Base-by-base conservation (phyloP, 2,797 vertebrate genomes). In the Sebastes jordani region DNA sequence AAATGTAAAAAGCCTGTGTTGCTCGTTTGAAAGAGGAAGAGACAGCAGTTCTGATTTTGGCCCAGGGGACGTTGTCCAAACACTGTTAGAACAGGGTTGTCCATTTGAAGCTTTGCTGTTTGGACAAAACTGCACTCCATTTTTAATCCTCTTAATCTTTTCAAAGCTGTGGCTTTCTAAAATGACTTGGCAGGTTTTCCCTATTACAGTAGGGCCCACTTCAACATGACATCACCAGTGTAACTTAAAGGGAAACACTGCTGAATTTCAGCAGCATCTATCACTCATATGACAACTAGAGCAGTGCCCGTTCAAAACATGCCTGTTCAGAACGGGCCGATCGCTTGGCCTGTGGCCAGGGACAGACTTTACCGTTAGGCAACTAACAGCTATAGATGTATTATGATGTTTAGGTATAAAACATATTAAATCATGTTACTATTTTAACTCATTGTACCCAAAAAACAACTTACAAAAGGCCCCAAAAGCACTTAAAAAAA, bases 141-240 rank as follows among this genome's bases (percentile, higher is more conserved):
- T 82, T 86, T 91, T 91, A 93, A 93, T 92, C 88, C 90, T 71
- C 85, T 90, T 91, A 90, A 91, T 92, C 89, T 91, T 77, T 78
- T 74, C 82, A 86, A 84, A 90, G 79, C 83, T 82, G 71, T 65
- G 77, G 80, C 85, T 89, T 78, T 87, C 85, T 83, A 38, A 85
- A 90, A 91, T 84, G 71, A 92, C 82, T 89, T 93, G 90, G 87
- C 89, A 88, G 77, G 27, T 81, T 89, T 83, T 76, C 69, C n/a
- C 29, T 52, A 2, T 83, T 78, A 81, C 80, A 87, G 84, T 76
- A 63, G 30, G 54, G 22, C 56, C 80, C 61, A 49, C 61, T 84
- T 76, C 75, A 52, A 65, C 78, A 65, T 71, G 67, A 88, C 90
- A 91, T 86, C 80, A 76, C 29, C 46, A 32, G 25, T 2, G 20